phyloP scores from a whole-genome alignment of 2,888 invertebrate species.

The Idaea straminata region DNA sequence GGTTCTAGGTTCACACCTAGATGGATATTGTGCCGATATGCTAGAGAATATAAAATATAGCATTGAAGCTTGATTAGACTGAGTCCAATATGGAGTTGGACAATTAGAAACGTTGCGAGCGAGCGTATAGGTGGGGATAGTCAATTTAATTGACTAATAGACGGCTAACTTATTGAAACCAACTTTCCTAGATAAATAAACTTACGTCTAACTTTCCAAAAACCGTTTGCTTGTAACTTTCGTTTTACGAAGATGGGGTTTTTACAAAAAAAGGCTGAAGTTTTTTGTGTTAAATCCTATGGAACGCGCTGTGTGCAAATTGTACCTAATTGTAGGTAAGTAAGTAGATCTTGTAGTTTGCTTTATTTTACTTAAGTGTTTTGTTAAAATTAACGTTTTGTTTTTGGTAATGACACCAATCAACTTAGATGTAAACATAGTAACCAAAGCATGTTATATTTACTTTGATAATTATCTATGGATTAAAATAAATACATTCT shows the following conservation, averaged over 20 bases:
- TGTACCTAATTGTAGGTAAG: not conserved
- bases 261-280: not conserved
- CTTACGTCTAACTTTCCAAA: not conserved
- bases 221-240: not conserved
- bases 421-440: not conserved
- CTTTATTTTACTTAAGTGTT: not conserved
- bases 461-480: not conserved
- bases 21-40: constrained; percentile 3
- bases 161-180: constrained; percentile 1
- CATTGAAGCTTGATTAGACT: constrained; percentile 16
- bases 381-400: not conserved
- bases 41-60: not conserved
- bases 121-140: constrained; percentile 2
- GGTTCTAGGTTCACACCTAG: constrained; percentile 34
- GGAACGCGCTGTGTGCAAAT: not conserved
- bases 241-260: not conserved
- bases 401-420: not conserved
- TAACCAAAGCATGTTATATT: not conserved
- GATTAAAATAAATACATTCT: not conserved
- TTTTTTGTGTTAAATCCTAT: constrained; percentile 1
- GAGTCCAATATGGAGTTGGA: constrained; percentile 13
- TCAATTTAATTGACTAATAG: constrained; percentile 11
- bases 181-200: constrained; percentile 5
- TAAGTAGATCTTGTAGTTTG: not conserved
- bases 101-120: not conserved